A percentile compares a stretch with the other conserved stretches of the same genome.
Conservation (phyloP, 2,888 invertebrate genomes). For the Corythucha ciliata region DNA sequence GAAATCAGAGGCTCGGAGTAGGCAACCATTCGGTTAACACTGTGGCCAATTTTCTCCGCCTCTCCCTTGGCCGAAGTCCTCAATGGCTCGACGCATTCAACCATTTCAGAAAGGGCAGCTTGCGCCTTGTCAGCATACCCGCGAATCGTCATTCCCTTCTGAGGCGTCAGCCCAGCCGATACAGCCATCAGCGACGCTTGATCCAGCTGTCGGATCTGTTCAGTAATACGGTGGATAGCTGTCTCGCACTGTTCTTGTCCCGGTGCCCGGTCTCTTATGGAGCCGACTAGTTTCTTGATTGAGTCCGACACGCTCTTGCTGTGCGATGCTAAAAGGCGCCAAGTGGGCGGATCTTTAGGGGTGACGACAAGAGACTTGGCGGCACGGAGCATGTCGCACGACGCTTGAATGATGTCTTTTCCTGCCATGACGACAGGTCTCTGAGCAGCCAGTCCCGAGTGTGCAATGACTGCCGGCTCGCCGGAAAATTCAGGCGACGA, state of each 20-base stretch:
- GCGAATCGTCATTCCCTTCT: constrained; percentile 60
- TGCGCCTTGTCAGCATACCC: constrained; percentile 71
- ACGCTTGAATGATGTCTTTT: constrained; percentile 67
- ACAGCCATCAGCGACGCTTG: constrained; percentile 79
- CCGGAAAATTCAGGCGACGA: constrained; percentile 88
- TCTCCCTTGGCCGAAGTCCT: constrained; percentile 77
- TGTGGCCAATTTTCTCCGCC: constrained; percentile 87
- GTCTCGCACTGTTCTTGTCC: constrained; percentile 89
- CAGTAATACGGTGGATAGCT: constrained; percentile 66
- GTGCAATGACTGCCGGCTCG: constrained; percentile 82
- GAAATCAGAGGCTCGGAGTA: constrained; percentile 80
- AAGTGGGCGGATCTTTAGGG: constrained; percentile 84
- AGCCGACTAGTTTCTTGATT: constrained; percentile 86
- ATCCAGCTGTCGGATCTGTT: constrained; percentile 71
- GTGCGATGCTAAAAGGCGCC: constrained; percentile 88
- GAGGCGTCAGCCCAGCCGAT: constrained; percentile 62
- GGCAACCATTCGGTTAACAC: constrained; percentile 53
- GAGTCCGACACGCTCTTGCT: constrained; percentile 94
- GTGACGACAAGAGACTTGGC: constrained; percentile 81
- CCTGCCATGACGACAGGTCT: constrained; percentile 82
- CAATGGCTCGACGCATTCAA: constrained; percentile 77
- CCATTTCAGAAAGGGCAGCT: constrained; percentile 66
- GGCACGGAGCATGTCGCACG: constrained; percentile 79
- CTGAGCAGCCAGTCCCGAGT: constrained; percentile 71
- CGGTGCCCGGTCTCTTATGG: constrained; percentile 89